A percentile compares a stretch with the other conserved stretches of the same genome.
Evolutionary conservation across 2,113 vertebrate genomes (phyloP).

Genomic region (Etheostoma cragini): DNA sequence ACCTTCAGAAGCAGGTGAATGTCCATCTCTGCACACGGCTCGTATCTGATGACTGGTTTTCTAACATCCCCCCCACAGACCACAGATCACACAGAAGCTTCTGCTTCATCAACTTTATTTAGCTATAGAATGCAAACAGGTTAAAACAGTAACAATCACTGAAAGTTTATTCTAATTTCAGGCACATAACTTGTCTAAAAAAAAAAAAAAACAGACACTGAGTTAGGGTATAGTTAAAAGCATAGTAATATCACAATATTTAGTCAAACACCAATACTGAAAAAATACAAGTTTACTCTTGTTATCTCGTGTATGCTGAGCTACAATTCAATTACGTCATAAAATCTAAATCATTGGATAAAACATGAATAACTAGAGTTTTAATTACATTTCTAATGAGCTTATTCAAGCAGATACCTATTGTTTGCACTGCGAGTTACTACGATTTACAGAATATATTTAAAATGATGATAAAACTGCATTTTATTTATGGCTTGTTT

Average conservation of each 20-base stretch:
- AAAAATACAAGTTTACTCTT: not conserved
- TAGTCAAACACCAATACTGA: conserved; percentile 24
- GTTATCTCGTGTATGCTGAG: conserved; percentile 1
- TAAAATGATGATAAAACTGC: no score
- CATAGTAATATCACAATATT: conserved; percentile 7
- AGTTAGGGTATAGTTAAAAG: not conserved
- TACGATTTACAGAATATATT: no score
- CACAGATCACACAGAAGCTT: not conserved
- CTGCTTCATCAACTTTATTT: conserved; percentile 53
- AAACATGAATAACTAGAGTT: conserved; percentile 19
- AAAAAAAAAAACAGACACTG: not conserved
- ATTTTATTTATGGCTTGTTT: no score
- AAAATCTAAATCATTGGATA: conserved; percentile 8
- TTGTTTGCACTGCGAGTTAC: no score
- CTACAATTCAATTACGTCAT: conserved; percentile 27
- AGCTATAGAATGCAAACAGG: conserved; percentile 43
- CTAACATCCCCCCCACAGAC: no score
- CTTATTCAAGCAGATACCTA: conserved; percentile 17
- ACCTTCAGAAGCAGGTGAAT: not conserved
- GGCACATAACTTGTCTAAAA: conserved; percentile 4
- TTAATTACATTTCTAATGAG: conserved; percentile 25
- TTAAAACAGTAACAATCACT: conserved; percentile 23
- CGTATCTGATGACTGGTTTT: no score
- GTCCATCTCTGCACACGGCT: not conserved
- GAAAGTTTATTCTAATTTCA: not conserved